Evolutionary conservation across 2,113 vertebrate species (phyloP).

Genomic region (Lophochroa leadbeateri): DNA sequence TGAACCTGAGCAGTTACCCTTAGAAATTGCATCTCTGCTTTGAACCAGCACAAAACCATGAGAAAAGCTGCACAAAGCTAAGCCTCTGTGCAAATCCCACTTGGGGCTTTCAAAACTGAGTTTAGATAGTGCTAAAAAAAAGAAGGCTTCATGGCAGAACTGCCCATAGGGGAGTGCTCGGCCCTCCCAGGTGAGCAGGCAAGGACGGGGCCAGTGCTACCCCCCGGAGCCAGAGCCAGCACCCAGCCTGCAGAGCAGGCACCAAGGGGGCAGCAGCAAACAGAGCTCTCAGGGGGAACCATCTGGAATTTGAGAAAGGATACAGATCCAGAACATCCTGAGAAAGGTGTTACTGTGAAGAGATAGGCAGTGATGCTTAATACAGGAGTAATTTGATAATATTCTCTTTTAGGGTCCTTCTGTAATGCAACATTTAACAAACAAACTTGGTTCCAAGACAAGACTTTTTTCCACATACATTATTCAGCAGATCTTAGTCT

Average conservation of each 20-base stretch:
- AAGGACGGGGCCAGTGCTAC: neutral
- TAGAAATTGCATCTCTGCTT: neutral
- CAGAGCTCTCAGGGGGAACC: rapidly evolving
- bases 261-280: neutral
- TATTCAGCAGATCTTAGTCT: neutral
- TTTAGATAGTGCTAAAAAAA: neutral
- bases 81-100: rapidly evolving
- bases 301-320: rapidly evolving
- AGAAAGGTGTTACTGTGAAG: neutral
- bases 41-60: rapidly evolving
- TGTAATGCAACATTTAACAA: neutral
- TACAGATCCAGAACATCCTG: rapidly evolving
- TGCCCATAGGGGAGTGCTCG: rapidly evolving
- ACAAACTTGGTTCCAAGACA: neutral
- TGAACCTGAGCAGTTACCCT: neutral
- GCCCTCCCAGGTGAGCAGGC: neutral
- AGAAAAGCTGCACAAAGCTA: neutral
- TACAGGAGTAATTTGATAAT: no score
- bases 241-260: neutral
- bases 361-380: neutral
- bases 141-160: rapidly evolving
- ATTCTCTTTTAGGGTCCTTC: neutral
- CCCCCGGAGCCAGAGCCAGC: no score
- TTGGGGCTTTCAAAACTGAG: neutral
- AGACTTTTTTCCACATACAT: neutral